Base-by-base conservation (phyloP, 2,888 invertebrate species). In the Cheilosia vernalis region DNA sequence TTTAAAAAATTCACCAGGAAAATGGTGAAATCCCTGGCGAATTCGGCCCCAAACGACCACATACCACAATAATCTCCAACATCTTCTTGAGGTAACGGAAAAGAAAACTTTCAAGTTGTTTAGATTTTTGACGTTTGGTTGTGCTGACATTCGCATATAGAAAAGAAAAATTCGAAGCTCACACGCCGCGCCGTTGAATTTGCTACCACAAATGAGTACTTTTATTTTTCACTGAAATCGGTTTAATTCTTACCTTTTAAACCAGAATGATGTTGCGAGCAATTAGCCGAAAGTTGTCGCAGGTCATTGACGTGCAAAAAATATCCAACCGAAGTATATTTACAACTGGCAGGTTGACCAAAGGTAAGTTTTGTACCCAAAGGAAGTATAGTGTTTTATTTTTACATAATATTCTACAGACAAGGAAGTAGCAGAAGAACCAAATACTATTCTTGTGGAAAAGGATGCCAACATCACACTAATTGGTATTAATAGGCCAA, bases 401-500 rank as follows among this genome's bases (percentile, higher is more conserved):
- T 81, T 82, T 82, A 89, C 87, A 89, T 89, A 89, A 88, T 88
- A 30, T 72, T 42, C 58, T 6, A 67, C 17, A 72, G 40, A 67
- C 7, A 30, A 73, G 37, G 42, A 27, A 42, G 7, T 37, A 64
- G 19, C 47, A 37, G 42, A 58, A 0, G 79, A 58, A 3, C 77
- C 81, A 27, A 72, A 88, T 5, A 86, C 88, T 3, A 84, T 94
- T 3, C 89, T 95, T 6, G 87, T 91, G 2, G 95, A 95, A 82
- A 95, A 94, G 88, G 93, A 94, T 80, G 95, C 94, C 9, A 91
- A 93, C 24, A 93, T 98, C 15, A 95, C 95, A 33, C 93, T 96
- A 61, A 95, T 99, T 72, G 97, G 96, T n/a, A 96, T 99, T 77
- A 98, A 98, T 91, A 94, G 97, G 13, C 96, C 97, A 10, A 93